Base-by-base conservation (phyloP, 2,888 invertebrate species). In the Drosophila kokeensis region DNA sequence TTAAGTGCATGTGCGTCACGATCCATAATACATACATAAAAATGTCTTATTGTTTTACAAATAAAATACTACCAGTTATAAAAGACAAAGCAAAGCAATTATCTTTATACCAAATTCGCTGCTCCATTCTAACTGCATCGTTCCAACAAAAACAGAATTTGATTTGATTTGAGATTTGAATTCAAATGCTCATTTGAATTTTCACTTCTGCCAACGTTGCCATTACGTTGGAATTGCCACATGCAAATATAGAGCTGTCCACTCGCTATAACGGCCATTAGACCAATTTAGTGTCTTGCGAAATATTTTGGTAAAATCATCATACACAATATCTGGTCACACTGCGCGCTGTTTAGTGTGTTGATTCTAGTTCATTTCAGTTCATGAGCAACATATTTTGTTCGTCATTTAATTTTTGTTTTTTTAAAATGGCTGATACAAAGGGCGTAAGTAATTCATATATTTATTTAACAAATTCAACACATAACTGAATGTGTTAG, bases 381-480 rank as follows among this genome's bases (percentile, higher is more conserved):
- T 78, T 80, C 76, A 78, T 80, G 78, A 79, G 57, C 73, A 79
- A 81, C 81, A 81, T 85, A 83, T 83, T 83, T 85, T 85, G 83
- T 83, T 83, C 87, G 85, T 87, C 87, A 63, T 87, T 83, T 82
- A 70, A 81, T 84, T 81, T 88, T 84, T 89, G 84, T 82, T 83
- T 81, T 87, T 85, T 80, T 79, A 87, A 82, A 78, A 92, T 91
- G 92, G 91, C 91, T 76, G 91, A 91, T 80, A 91, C 92, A 66
- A 91, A 91, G 90, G 91, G 91, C 80, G 91, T 91, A 83, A 91
- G 91, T 91, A 83, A 48, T 53, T 53, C 49, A 55, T 40, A 64
- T 45, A 67, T 72, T 66, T 63, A 64, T 57, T 58, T 34, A 50
- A 54, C 7, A 54, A 52, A 18, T 40, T 42, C 2, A 48, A 11